A percentile compares a stretch with the other conserved stretches of the same genome.
Evolutionary conservation across 2,113 vertebrate genomes (phyloP).

Genomic region (Litocranius walleri): DNA sequence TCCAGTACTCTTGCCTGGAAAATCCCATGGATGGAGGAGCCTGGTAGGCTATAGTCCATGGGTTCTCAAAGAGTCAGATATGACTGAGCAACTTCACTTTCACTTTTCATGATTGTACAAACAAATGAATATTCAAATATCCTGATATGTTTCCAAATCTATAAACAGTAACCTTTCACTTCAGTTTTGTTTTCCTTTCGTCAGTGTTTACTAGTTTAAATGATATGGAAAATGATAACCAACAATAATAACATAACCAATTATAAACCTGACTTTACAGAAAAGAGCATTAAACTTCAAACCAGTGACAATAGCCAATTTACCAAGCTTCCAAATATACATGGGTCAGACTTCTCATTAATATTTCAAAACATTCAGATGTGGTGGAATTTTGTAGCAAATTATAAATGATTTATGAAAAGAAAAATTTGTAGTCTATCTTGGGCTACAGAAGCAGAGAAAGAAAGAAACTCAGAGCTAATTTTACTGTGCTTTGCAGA

Average conservation of each 20-base stretch:
- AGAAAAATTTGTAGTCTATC: neutral
- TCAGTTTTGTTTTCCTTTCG: neutral
- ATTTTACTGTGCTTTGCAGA: neutral
- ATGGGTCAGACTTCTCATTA: neutral
- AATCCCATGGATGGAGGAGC: neutral
- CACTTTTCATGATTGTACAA: neutral
- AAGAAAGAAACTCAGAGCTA: neutral
- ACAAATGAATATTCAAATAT: neutral
- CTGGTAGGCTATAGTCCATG: neutral
- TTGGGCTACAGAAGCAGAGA: neutral
- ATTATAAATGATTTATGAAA: neutral
- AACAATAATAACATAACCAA: neutral
- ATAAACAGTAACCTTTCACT: neutral
- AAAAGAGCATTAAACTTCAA: neutral
- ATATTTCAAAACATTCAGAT: neutral
- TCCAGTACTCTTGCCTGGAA: neutral
- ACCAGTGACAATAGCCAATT: neutral
- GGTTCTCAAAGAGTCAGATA: fast-evolving
- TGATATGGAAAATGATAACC: neutral
- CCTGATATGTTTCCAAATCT: neutral
- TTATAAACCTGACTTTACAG: neutral
- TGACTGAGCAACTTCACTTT: neutral
- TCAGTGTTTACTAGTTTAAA: neutral
- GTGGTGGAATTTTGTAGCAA: neutral
- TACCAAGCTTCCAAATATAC: neutral